Percentiles rank a stretch among this genome's conserved stretches.
phyloP scores from a whole-genome alignment of 2,797 vertebrate genomes.

The Eremophila alpestris region DNA sequence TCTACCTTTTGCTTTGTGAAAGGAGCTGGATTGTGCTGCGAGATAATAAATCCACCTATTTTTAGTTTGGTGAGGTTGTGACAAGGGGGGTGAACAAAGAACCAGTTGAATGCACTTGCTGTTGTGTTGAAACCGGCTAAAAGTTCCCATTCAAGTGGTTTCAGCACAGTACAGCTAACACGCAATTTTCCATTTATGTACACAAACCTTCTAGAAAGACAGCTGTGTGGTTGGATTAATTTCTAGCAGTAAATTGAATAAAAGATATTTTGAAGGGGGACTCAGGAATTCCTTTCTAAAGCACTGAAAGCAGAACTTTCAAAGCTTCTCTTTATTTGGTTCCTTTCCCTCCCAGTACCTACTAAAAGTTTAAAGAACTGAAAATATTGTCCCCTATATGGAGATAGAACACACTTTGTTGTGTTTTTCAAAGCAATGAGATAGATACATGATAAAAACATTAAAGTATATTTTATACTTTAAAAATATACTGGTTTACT shows the following conservation, averaged over 20 bases:
- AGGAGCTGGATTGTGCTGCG: constrained; percentile 56
- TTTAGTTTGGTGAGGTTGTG: constrained; percentile 51
- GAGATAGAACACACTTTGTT: neutral
- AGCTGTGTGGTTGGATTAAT: constrained; percentile 65
- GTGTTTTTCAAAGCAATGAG: neutral
- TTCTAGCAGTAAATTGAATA: constrained; percentile 60
- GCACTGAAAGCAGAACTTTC: constrained; percentile 30
- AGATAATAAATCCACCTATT: constrained; percentile 74
- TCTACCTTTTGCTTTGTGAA: constrained; percentile 66
- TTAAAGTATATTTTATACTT: too few relatives aligned
- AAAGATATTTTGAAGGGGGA: constrained; percentile 52
- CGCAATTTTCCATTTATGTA: constrained; percentile 67
- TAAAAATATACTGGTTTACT: neutral
- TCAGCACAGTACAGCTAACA: constrained; percentile 50
- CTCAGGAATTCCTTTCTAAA: constrained; percentile 51
- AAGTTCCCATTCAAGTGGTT: constrained; percentile 66
- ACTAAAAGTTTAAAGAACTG: constrained; percentile 20
- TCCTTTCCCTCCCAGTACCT: neutral
- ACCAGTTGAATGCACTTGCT: constrained; percentile 62
- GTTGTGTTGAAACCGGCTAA: constrained; percentile 56
- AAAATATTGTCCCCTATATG: neutral
- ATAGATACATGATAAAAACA: too few relatives aligned
- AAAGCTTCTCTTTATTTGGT: constrained; percentile 29
- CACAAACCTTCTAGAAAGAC: constrained; percentile 63
- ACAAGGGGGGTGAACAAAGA: constrained; percentile 66